Base-by-base conservation (phyloP, 2,113 vertebrate genomes). In the Aptenodytes forsteri region DNA sequence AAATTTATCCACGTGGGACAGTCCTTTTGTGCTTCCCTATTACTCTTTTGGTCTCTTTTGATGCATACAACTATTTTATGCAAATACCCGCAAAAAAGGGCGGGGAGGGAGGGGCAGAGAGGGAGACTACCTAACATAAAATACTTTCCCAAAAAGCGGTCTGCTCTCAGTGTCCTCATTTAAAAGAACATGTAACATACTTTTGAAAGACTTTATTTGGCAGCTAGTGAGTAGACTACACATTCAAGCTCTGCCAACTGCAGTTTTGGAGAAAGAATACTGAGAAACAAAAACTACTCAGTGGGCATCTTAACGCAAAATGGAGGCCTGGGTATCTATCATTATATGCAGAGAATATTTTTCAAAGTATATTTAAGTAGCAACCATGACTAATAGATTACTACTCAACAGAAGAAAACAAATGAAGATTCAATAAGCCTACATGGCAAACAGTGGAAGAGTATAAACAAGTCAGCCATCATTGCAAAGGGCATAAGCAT, bases 71-170 rank as follows among this genome's bases (percentile, higher is more conserved):
- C 13, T 83, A 67, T 40, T 81, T 73, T n/a, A 92, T 17, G 7
- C 8, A 77, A 91, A 42, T 21, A 50, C 6, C 6, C 4, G 4
- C 5, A 9, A 55, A 58, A 46, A 29, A 22, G 16, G 7, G 4
- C 2, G 0, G 9, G 8, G 19, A 1, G 16, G 5, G 2, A 4
- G 4, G 26, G 5, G 21, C 3, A 19, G 25, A 13, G 10, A n/a
- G 7, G 46, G 16, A 55, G 29, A 54, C 13, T 36, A 55, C 27
- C 13, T 44, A 69, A 52, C 16, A 62, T 11, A 64, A 87, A 93
- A 56, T 23, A 44, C 30, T 86, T 92, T 42, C 25, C 26, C 6
- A 30, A 16, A 44, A 95, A 93, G 66, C 9, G 16, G 54, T 36
- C 65, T 83, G 26, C 47, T 76, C 52, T 67, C 65, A 62, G 29